A percentile compares a stretch with the other conserved stretches of the same genome.
Evolutionary conservation across 2,797 vertebrate species (phyloP).

Genomic region (Lacerta viridis): DNA sequence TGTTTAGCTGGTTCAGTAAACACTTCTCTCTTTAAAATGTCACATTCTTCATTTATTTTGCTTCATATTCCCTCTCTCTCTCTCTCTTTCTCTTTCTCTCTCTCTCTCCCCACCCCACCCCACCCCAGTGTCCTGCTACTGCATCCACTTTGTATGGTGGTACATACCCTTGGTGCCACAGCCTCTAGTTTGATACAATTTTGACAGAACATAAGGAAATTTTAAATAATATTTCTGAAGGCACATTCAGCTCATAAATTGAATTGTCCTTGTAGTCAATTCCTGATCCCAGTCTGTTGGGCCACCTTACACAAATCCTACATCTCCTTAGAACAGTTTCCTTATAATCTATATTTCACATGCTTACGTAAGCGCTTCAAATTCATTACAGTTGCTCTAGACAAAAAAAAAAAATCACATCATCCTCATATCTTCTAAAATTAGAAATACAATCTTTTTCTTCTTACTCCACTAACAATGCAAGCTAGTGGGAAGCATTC

Average conservation of each 20-base stretch:
- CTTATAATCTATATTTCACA: neutral
- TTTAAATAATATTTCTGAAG: neutral
- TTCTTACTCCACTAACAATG: neutral
- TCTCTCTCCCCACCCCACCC: neutral
- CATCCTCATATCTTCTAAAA: neutral
- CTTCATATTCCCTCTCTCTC: neutral
- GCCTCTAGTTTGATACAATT: neutral
- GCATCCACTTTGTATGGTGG: no score
- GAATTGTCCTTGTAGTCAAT: neutral
- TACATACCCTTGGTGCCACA: no score
- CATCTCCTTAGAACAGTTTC: neutral
- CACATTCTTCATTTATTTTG: neutral
- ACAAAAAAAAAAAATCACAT: neutral
- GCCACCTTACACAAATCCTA: neutral
- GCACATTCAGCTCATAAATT: neutral
- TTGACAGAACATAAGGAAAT: neutral
- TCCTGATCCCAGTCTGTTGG: neutral
- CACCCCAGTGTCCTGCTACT: neutral
- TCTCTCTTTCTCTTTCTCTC: neutral
- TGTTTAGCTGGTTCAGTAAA: slow-evolving; percentile 10
- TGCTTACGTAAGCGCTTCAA: neutral
- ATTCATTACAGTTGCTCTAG: neutral
- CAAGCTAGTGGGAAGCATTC: neutral
- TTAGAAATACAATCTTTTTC: neutral
- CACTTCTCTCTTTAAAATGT: slow-evolving; percentile 6